phyloP scores from a whole-genome alignment of 2,113 vertebrate genomes.

The Onychostoma macrolepis region DNA sequence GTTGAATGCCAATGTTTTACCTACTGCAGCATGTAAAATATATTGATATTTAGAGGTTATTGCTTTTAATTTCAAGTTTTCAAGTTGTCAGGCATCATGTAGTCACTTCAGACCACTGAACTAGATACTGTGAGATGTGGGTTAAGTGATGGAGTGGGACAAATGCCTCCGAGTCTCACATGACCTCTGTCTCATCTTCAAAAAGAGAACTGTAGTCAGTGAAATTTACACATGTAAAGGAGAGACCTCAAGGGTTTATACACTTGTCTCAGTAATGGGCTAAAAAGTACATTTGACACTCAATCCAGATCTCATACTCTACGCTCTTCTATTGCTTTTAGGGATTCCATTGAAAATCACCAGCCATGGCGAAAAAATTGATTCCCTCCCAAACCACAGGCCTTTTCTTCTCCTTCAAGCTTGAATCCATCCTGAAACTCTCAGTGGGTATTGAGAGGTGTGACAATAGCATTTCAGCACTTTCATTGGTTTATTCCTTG shows the following conservation, averaged over 20 bases:
- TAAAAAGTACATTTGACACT: constrained; percentile 32
- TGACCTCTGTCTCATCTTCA: constrained; percentile 43
- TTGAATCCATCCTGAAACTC: neutral
- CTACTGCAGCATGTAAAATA: neutral
- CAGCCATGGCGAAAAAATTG: constrained; percentile 44
- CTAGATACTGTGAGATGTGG: constrained; percentile 27
- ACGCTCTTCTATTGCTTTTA: constrained; percentile 37
- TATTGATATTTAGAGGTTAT: neutral
- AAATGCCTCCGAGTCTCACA: constrained; percentile 18
- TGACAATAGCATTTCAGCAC: neutral
- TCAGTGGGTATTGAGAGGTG: neutral
- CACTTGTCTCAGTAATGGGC: constrained; percentile 36
- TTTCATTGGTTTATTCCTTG: neutral
- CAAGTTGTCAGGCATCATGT: neutral
- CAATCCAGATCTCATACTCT: constrained; percentile 15
- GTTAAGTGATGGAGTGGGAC: constrained; percentile 25
- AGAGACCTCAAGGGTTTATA: constrained; percentile 36
- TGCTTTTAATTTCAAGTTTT: neutral
- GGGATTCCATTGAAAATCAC: constrained; percentile 46
- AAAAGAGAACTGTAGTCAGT: constrained; percentile 28
- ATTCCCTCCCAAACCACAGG: constrained; percentile 32
- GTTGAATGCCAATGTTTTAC: constrained; percentile 3
- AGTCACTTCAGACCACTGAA: constrained; percentile 20
- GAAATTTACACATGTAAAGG: constrained; percentile 42
- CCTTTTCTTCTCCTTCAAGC: constrained; percentile 20